Conservation (phyloP, 1,140 invertebrate genomes). For the Hylaeus anthracinus region DNA sequence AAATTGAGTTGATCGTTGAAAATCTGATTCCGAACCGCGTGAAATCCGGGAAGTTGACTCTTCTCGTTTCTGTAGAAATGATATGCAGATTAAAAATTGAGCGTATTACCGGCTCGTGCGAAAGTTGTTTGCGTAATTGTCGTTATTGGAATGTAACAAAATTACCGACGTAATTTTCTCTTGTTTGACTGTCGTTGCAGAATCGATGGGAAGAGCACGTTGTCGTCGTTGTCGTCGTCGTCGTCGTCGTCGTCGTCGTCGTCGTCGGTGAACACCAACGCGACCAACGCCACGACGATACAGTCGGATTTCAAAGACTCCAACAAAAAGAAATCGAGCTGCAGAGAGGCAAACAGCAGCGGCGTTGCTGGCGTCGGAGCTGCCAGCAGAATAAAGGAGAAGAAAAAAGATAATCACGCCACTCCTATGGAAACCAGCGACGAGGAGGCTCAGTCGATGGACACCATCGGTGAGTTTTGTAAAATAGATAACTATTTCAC, state of each 20-base stretch:
- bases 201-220: slow-evolving; percentile 68
- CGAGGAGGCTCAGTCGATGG: slow-evolving; percentile 76
- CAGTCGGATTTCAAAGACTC: slow-evolving; percentile 71
- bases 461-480: slow-evolving; percentile 74
- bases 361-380: slow-evolving; percentile 47
- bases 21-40: slow-evolving; percentile 53
- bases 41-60: slow-evolving; percentile 8
- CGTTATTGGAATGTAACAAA: too few species aligned
- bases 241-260: slow-evolving; percentile 34
- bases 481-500: neutral
- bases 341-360: slow-evolving; percentile 50
- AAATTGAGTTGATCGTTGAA: slow-evolving; percentile 74
- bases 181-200: slow-evolving; percentile 55
- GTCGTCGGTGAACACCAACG: slow-evolving; percentile 59
- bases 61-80: neutral
- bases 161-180: neutral
- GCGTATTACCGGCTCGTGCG: too few species aligned
- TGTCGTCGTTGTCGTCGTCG: slow-evolving; percentile 73
- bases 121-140: too few species aligned
- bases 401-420: slow-evolving; percentile 79
- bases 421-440: slow-evolving; percentile 79
- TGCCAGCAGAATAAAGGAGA: slow-evolving; percentile 75
- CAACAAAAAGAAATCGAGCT: slow-evolving; percentile 71
- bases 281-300: slow-evolving; percentile 50
- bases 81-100: slow-evolving; percentile 8